A percentile compares a stretch with the other conserved stretches of the same genome.
phyloP scores from a whole-genome alignment of 2,113 vertebrate species.

The Cyprinodon variegatus region DNA sequence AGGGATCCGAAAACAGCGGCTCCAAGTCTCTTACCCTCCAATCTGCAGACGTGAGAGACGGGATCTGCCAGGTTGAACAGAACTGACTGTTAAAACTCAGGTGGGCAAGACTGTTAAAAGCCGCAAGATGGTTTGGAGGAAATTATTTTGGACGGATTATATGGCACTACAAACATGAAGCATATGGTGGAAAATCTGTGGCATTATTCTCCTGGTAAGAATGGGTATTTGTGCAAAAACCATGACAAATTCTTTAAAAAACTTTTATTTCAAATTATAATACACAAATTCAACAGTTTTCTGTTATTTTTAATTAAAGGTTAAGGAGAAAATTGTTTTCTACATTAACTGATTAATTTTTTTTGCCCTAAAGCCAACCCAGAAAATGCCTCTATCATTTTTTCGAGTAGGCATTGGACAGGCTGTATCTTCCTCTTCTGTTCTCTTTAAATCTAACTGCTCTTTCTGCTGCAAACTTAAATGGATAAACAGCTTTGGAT shows the following conservation, averaged over 20 bases:
- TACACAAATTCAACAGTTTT: too few relatives aligned
- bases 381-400: conserved; percentile 35
- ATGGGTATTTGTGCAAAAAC: too few relatives aligned
- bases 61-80: conserved; percentile 9
- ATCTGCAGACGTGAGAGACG: neutral
- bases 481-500: conserved; percentile 20
- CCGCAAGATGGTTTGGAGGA: neutral
- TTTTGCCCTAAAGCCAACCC: conserved; percentile 15
- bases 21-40: neutral
- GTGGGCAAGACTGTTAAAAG: neutral
- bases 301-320: too few relatives aligned
- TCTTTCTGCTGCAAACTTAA: neutral
- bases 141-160: neutral
- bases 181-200: neutral
- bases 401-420: conserved; percentile 38
- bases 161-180: neutral
- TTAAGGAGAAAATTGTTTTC: neutral
- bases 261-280: too few relatives aligned
- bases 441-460: neutral
- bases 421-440: conserved; percentile 22
- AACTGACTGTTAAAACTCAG: conserved; percentile 3
- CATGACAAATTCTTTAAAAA: too few relatives aligned
- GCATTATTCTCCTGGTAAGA: too few relatives aligned
- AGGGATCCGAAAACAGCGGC: conserved; percentile 17
- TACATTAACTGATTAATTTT: conserved; percentile 1